These are phyloP conservation scores for Leptura quadrifasciata DNA, from an alignment of 2,888 invertebrate species.

Conservation along the genomic window DNA sequence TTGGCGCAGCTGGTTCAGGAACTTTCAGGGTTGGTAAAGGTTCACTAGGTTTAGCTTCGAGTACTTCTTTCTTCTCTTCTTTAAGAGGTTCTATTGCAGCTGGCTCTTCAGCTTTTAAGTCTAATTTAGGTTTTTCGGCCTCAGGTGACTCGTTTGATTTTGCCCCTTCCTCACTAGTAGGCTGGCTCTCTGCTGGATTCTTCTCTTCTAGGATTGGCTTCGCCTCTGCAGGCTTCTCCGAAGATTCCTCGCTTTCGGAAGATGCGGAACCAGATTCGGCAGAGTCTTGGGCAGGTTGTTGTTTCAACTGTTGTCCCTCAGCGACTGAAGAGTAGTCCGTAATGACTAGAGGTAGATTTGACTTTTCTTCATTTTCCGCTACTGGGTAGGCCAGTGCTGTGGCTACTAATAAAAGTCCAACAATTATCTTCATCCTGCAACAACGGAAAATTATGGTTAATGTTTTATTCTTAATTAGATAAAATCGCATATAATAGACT, in stretches of 20 bases:
- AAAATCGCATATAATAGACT: neutral
- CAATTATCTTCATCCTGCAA: constrained; percentile 80
- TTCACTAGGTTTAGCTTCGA: constrained; percentile 60
- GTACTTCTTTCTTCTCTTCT: constrained; percentile 44
- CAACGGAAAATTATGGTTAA: constrained; percentile 22
- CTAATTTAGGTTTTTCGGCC: neutral
- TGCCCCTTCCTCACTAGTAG: constrained; percentile 1
- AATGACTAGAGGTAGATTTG: constrained; percentile 70
- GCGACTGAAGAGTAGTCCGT: constrained; percentile 72
- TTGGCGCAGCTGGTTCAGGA: constrained; percentile 44
- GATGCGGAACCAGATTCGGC: constrained; percentile 44
- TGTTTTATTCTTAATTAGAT: neutral
- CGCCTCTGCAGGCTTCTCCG: constrained; percentile 44
- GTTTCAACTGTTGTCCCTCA: constrained; percentile 64
- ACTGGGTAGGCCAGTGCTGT: constrained; percentile 78
- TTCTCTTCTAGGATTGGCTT: constrained; percentile 34
- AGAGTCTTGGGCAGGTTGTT: constrained; percentile 46
- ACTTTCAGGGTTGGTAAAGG: constrained; percentile 50
- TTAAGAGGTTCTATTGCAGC: constrained; percentile 50
- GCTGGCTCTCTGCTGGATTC: constrained; percentile 12
- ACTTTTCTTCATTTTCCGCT: constrained; percentile 73
- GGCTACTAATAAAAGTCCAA: constrained; percentile 77
- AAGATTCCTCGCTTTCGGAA: constrained; percentile 48
- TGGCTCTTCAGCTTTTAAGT: neutral
- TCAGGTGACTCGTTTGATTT: constrained; percentile 8